phyloP scores from a whole-genome alignment of 2,888 invertebrate species.

The Cantharis flavilabris region DNA sequence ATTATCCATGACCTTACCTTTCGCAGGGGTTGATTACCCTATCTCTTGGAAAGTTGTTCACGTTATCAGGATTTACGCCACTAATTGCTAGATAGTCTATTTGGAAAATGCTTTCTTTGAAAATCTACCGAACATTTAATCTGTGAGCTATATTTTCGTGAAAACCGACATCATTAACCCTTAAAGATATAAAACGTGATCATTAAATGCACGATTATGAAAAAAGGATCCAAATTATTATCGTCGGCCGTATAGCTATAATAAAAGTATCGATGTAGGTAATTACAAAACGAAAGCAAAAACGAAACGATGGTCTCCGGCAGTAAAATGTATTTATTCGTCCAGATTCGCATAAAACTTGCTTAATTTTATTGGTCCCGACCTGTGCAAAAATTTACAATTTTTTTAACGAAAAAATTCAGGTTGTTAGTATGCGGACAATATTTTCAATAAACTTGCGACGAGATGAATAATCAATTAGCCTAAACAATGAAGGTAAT shows the following conservation, averaged over 20 bases:
- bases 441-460: neutral
- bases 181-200: neutral
- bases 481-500: neutral
- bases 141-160: too few relatives aligned
- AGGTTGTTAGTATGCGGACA: neutral
- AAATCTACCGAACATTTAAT: neutral
- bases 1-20: slow-evolving; percentile 9
- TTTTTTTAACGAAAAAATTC: neutral
- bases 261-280: neutral
- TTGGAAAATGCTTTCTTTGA: neutral
- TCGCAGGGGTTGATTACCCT: slow-evolving; percentile 13
- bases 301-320: neutral
- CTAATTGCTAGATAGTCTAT: neutral
- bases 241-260: neutral
- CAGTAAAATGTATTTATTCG: neutral
- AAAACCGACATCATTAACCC: neutral
- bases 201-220: neutral
- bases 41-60: slow-evolving; percentile 12
- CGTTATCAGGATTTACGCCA: slow-evolving; percentile 7
- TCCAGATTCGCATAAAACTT: neutral
- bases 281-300: neutral
- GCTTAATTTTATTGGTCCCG: neutral
- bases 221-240: neutral
- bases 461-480: neutral
- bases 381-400: neutral